These are phyloP conservation scores for Drosophila stalkeri DNA, from an alignment of 2,888 invertebrate genomes.

Conservation along the genomic window DNA sequence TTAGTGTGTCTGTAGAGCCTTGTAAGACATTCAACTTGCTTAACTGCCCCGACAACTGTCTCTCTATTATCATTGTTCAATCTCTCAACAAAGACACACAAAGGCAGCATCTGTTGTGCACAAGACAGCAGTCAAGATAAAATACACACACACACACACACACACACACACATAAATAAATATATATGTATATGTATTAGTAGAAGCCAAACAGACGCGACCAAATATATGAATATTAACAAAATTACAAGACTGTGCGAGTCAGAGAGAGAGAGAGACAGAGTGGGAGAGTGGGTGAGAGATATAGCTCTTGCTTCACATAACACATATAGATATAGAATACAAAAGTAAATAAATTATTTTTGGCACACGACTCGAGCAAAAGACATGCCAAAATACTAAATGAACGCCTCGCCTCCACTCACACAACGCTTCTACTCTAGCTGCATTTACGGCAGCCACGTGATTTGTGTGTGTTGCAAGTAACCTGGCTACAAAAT, in stretches of 20 bases:
- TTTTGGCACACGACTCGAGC: constrained; percentile 67
- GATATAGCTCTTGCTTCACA: background rate
- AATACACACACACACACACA: background rate
- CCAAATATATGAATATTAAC: constrained; percentile 49
- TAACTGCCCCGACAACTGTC: constrained; percentile 22
- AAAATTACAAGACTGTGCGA: constrained; percentile 31
- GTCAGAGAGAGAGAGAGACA: background rate
- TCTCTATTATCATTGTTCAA: constrained; percentile 17
- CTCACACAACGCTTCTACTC: background rate
- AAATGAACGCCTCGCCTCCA: constrained; percentile 29
- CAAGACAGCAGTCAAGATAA: constrained; percentile 21
- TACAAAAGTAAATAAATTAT: constrained; percentile 62
- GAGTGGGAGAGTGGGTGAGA: background rate
- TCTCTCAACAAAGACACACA: constrained; percentile 41
- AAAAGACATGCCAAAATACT: constrained; percentile 34
- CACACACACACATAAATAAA: background rate
- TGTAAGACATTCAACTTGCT: constrained; percentile 22
- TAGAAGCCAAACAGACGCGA: constrained; percentile 42
- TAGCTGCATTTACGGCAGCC: constrained; percentile 22
- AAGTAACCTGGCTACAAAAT: constrained; percentile 55
- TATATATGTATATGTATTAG: background rate
- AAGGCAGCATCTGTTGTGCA: constrained; percentile 46
- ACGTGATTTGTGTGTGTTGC: constrained; percentile 44
- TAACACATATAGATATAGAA: constrained; percentile 16
- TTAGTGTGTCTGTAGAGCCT: background rate